phyloP scores from a whole-genome alignment of 2,797 vertebrate genomes.

The Cygnus olor region DNA sequence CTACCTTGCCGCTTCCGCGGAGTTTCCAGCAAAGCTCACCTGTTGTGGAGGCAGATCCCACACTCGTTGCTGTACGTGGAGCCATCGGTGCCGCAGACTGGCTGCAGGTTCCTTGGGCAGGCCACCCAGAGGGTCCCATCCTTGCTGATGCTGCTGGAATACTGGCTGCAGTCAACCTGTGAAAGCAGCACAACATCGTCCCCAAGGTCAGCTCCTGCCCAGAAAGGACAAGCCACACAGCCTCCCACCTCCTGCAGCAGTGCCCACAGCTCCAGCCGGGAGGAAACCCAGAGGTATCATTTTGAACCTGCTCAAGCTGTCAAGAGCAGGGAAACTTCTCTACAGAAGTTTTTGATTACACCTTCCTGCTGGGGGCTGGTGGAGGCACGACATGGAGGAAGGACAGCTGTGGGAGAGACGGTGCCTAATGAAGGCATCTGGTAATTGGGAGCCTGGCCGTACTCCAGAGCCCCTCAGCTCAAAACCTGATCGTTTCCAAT shows the following conservation, averaged over 20 bases:
- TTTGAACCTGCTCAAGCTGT: neutral
- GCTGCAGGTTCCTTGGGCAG: neutral
- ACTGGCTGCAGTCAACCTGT: slow-evolving; percentile 47
- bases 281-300: neutral
- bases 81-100: slow-evolving; percentile 42
- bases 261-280: neutral
- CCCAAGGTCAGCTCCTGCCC: rapidly evolving
- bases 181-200: neutral
- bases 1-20: neutral
- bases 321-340: neutral
- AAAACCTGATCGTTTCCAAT: neutral
- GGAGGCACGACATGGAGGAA: neutral
- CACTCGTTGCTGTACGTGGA: slow-evolving; percentile 34
- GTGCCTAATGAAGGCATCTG: neutral
- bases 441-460: slow-evolving; percentile 4
- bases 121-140: neutral
- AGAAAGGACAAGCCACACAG: neutral
- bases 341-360: neutral
- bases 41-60: slow-evolving; percentile 29
- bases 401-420: neutral
- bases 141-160: rapidly evolving
- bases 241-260: neutral
- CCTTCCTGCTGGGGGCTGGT: neutral
- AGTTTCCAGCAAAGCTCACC: neutral
- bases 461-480: neutral